Evolutionary conservation across 2,888 invertebrate species (phyloP).

Genomic region (Clitarchus hookeri): DNA sequence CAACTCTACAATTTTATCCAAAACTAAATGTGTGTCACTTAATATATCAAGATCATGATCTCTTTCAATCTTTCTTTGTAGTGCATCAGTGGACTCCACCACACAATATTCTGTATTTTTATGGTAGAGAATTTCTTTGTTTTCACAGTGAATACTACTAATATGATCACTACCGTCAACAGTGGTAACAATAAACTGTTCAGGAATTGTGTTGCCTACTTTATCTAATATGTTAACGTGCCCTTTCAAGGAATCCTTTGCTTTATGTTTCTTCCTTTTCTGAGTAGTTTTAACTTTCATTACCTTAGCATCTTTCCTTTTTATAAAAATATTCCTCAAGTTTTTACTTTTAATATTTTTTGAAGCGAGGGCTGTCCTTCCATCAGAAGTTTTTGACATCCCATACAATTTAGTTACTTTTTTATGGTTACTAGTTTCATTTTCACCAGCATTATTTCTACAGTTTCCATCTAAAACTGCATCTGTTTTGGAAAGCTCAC

Average conservation of each 20-base stretch:
- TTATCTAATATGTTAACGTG: neutral
- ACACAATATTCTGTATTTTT: neutral
- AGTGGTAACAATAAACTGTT: neutral
- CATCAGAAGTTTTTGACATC: conserved; percentile 14
- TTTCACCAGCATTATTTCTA: neutral
- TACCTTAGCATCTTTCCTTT: neutral
- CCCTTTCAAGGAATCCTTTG: neutral
- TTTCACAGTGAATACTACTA: neutral
- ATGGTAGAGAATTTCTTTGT: neutral
- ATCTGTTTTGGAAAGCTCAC: conserved; percentile 25
- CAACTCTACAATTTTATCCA: neutral
- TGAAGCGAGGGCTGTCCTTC: conserved; percentile 6
- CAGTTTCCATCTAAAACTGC: neutral
- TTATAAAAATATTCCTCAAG: neutral
- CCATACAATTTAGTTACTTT: neutral
- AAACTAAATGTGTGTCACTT: neutral
- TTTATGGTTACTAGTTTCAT: neutral
- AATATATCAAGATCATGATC: neutral
- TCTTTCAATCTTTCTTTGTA: neutral
- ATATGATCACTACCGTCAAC: neutral
- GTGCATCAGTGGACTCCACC: neutral
- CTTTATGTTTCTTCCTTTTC: neutral
- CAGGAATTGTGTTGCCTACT: neutral
- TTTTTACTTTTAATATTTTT: neutral
- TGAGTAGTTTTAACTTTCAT: neutral